Percentiles rank a stretch among this genome's conserved stretches.
Conservation (phyloP, 1,140 invertebrate genomes). For the Drosophila ercepeae region DNA sequence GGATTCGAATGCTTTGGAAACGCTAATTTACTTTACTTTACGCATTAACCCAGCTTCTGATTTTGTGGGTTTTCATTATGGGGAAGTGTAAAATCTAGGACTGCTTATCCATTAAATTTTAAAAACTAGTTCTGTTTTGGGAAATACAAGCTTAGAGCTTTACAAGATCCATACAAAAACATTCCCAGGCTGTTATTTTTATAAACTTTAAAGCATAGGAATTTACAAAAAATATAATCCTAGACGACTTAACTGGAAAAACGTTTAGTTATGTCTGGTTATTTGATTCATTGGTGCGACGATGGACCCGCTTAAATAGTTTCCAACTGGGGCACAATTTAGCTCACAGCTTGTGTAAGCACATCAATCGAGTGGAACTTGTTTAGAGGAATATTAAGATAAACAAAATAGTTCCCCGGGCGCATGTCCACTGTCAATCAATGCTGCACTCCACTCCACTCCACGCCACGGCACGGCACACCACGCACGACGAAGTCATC, state of each 20-base stretch:
- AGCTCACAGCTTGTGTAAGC: slow-evolving; percentile 21
- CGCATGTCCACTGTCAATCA: slow-evolving; percentile 78
- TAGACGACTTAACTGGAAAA: slow-evolving; percentile 7
- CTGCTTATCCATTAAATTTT: not conserved
- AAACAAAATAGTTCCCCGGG: slow-evolving; percentile 40
- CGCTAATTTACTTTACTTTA: not conserved
- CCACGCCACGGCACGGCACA: not conserved
- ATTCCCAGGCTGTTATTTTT: too few relatives aligned
- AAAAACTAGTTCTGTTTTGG: not conserved
- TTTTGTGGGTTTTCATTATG: not conserved
- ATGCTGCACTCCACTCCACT: slow-evolving; percentile 63
- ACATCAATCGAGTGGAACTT: slow-evolving; percentile 40
- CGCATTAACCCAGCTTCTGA: not conserved
- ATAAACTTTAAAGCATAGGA: not conserved
- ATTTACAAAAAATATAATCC: not conserved
- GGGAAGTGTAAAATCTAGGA: not conserved
- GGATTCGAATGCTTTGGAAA: slow-evolving; percentile 9
- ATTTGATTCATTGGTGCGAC: slow-evolving; percentile 15
- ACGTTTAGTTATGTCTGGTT: slow-evolving; percentile 11
- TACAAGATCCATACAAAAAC: too few relatives aligned
- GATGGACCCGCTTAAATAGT: slow-evolving; percentile 23
- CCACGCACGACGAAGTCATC: slow-evolving; percentile 41
- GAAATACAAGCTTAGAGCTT: too few relatives aligned
- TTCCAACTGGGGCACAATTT: slow-evolving; percentile 27
- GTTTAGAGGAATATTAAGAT: slow-evolving; percentile 45